Conservation (phyloP, 2,888 invertebrate genomes). For the Drepana falcataria region DNA sequence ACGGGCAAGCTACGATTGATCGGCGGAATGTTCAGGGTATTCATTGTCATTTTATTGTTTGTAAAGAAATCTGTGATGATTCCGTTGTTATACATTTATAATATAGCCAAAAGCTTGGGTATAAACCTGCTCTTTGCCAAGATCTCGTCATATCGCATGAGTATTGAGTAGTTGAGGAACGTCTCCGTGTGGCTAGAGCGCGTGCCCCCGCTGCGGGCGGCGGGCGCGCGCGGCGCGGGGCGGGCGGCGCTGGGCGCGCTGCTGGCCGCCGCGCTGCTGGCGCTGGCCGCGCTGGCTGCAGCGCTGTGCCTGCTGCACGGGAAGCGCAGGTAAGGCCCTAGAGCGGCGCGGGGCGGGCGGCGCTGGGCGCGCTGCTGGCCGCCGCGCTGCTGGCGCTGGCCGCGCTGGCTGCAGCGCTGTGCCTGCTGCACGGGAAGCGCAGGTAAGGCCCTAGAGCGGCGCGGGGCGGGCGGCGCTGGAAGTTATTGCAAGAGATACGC, state of each 20-base stretch:
- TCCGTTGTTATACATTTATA: no score
- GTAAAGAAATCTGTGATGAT: no score
- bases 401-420: conserved; percentile 56
- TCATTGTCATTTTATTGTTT: no score
- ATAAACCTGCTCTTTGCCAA: no score
- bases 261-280: conserved; percentile 57
- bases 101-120: no score
- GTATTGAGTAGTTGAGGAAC: conserved; percentile 34
- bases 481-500: background rate
- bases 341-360: conserved; percentile 47
- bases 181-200: conserved; percentile 51
- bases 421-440: conserved; percentile 61
- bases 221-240: conserved; percentile 37
- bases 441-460: conserved; percentile 42
- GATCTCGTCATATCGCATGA: no score
- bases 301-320: conserved; percentile 59
- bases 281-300: conserved; percentile 57
- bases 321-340: conserved; percentile 52
- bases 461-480: conserved; percentile 50
- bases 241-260: conserved; percentile 62
- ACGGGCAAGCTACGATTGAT: no score
- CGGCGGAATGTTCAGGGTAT: no score
- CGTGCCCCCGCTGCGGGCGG: conserved; percentile 54
- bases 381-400: conserved; percentile 58
- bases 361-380: conserved; percentile 59